Evolutionary conservation across 2,888 invertebrate species (phyloP).

Genomic region (Erebia epiphron): DNA sequence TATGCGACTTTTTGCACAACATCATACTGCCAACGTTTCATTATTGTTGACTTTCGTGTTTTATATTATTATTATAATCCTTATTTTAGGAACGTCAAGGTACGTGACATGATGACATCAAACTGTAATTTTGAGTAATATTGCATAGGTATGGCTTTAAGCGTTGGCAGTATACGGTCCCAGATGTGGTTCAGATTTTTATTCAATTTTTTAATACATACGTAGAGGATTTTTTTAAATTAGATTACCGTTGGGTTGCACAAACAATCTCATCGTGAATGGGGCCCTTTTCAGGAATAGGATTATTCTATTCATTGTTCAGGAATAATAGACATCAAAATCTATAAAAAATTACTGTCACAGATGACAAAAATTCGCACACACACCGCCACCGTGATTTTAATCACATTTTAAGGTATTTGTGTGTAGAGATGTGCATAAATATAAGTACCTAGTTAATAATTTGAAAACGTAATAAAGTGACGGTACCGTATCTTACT

Average conservation of each 20-base stretch:
- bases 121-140: no score
- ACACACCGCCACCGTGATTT: constrained; percentile 13
- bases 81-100: no score
- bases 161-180: no score
- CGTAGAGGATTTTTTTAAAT: no score
- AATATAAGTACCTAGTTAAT: constrained; percentile 21
- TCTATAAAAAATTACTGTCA: constrained; percentile 23
- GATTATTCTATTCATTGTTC: constrained; percentile 52
- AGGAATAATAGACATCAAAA: constrained; percentile 52
- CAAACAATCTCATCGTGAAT: constrained; percentile 11
- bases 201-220: no score
- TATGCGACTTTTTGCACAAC: not conserved
- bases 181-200: no score
- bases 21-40: not conserved
- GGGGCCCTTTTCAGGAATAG: constrained; percentile 2
- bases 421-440: constrained; percentile 41
- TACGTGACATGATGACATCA: no score
- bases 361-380: constrained; percentile 10
- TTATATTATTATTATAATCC: no score
- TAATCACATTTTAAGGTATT: constrained; percentile 26
- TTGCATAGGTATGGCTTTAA: no score
- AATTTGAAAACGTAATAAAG: constrained; percentile 43
- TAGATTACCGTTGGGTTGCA: not conserved
- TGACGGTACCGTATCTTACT: constrained; percentile 35
- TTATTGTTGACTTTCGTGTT: no score